These are phyloP conservation scores for Autographa gamma DNA, from an alignment of 2,888 invertebrate genomes.

Conservation along the genomic window DNA sequence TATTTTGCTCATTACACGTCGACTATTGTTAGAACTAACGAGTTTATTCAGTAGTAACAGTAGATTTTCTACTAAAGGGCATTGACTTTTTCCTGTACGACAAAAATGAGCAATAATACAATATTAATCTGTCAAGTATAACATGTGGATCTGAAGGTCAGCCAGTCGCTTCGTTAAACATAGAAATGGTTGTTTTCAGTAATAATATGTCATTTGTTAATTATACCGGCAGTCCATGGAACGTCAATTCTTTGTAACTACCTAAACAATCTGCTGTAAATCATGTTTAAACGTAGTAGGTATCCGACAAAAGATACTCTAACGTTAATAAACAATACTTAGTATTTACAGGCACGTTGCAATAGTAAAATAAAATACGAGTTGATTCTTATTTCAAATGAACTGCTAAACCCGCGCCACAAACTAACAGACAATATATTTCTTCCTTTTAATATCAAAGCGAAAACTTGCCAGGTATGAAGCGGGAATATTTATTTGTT, in stretches of 20 bases:
- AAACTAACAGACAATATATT: constrained; percentile 10
- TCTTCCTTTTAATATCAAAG: constrained; percentile 18
- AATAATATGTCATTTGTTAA: not conserved
- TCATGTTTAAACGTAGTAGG: not conserved
- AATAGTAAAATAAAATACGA: not conserved
- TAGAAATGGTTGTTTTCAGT: constrained; percentile 3
- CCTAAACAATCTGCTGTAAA: not conserved
- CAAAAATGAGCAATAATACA: too few relatives aligned
- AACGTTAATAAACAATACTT: not conserved
- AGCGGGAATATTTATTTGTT: constrained; percentile 47
- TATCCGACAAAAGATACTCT: not conserved
- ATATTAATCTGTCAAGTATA: too few relatives aligned
- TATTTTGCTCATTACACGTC: constrained; percentile 2
- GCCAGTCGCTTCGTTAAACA: not conserved
- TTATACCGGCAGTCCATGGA: constrained; percentile 6
- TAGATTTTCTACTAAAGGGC: too few relatives aligned
- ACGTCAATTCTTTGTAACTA: not conserved
- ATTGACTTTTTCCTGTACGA: too few relatives aligned
- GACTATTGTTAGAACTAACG: not conserved
- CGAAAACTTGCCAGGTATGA: constrained; percentile 13
- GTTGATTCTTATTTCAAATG: not conserved
- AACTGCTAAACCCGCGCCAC: not conserved
- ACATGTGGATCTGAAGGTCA: not conserved
- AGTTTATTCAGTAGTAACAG: not conserved
- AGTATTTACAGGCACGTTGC: not conserved